These are phyloP conservation scores for Volucella bombylans DNA, from an alignment of 2,888 invertebrate genomes.

Conservation along the genomic window DNA sequence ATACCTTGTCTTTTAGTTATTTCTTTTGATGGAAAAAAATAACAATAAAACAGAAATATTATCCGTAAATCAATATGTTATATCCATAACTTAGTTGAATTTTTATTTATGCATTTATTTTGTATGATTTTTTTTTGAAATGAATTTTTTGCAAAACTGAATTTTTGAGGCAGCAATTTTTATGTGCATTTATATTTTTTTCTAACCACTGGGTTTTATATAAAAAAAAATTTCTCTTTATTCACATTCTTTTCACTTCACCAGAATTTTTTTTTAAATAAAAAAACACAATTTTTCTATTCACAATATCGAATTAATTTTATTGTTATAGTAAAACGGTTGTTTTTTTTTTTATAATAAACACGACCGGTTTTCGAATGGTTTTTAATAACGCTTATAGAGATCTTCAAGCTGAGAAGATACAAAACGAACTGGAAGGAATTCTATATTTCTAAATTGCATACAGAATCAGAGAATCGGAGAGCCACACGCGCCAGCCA, in stretches of 20 bases:
- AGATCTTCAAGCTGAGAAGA: slow-evolving; percentile 72
- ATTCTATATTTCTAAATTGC: slow-evolving; percentile 72
- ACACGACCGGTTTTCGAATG: slow-evolving; percentile 52
- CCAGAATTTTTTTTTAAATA: too few relatives aligned
- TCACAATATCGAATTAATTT: neutral
- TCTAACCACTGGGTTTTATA: neutral
- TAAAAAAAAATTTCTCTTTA: neutral
- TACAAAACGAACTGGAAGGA: slow-evolving; percentile 72
- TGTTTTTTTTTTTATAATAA: slow-evolving; percentile 17
- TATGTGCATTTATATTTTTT: neutral
- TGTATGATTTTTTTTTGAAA: neutral
- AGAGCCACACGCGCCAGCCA: slow-evolving; percentile 67
- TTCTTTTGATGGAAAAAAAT: slow-evolving; percentile 60
- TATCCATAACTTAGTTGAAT: slow-evolving; percentile 56
- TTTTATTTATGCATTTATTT: neutral
- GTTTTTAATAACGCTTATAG: slow-evolving; percentile 48
- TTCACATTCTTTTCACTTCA: too few relatives aligned
- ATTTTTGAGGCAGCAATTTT: too few relatives aligned
- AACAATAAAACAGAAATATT: slow-evolving; percentile 8
- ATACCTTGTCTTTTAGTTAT: slow-evolving; percentile 66
- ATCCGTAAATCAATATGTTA: slow-evolving; percentile 17
- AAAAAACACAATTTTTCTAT: too few relatives aligned
- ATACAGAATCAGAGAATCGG: slow-evolving; percentile 56
- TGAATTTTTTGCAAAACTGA: too few relatives aligned
- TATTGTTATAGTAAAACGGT: neutral